Evolutionary conservation across 2,888 invertebrate species (phyloP).

Genomic region (Candidula unifasciata): DNA sequence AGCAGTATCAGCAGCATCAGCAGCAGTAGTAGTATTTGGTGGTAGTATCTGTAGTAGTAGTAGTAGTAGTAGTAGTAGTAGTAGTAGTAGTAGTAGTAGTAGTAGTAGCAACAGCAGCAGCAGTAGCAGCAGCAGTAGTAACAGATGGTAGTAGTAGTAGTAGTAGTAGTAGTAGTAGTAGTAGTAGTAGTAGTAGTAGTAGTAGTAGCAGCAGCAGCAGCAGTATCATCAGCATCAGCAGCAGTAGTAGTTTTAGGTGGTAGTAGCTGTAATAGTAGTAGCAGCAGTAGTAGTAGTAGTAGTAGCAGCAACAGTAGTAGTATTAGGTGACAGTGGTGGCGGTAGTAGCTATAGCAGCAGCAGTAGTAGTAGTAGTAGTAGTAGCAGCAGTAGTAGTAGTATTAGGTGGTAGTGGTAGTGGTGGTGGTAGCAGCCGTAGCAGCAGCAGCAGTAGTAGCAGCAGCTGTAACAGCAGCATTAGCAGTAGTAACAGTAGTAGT

Average conservation of each 20-base stretch:
- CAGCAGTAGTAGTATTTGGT: background rate
- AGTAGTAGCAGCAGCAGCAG: background rate
- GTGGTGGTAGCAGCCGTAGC: background rate
- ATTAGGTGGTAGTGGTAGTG: background rate
- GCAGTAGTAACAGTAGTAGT: too few relatives aligned
- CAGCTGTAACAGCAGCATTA: background rate
- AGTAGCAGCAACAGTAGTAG: background rate
- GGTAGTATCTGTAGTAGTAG: background rate
- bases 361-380: constrained; percentile 15
- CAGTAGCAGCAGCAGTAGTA: background rate
- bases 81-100: background rate
- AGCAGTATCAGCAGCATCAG: background rate
- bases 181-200: constrained; percentile 11
- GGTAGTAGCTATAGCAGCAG: background rate
- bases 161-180: background rate
- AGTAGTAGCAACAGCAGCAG: background rate
- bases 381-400: background rate
- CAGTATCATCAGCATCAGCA: background rate
- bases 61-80: background rate
- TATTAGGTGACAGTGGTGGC: background rate
- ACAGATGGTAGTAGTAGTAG: background rate
- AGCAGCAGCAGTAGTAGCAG: background rate
- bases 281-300: constrained; percentile 8
- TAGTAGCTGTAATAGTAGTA: background rate
- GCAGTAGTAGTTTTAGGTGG: background rate